phyloP scores from a whole-genome alignment of 2,113 vertebrate genomes.

The Machaerirhynchus nigripectus region DNA sequence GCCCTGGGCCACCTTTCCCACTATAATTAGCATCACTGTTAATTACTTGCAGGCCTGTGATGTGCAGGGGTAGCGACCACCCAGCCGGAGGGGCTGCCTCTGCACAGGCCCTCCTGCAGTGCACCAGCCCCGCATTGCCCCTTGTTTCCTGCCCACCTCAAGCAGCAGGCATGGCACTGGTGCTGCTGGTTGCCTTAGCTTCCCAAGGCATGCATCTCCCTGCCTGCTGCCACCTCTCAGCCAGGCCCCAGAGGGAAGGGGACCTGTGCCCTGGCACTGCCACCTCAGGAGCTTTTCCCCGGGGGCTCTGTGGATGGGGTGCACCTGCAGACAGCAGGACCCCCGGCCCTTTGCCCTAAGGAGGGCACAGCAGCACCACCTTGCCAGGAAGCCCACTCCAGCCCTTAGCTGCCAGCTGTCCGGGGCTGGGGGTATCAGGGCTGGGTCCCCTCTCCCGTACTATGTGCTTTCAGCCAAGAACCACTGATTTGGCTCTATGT shows the following conservation, averaged over 20 bases:
- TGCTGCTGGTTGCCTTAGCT: not conserved
- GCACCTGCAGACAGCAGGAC: not conserved
- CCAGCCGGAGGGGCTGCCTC: rapidly evolving
- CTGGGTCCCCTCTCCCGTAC: rapidly evolving
- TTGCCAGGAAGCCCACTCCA: not conserved
- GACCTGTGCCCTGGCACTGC: not conserved
- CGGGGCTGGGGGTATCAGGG: rapidly evolving
- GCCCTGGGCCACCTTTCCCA: not conserved
- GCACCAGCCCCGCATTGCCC: not conserved
- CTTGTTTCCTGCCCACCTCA: not conserved
- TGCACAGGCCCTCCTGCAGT: not conserved
- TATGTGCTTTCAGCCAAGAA: not conserved
- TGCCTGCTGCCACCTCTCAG: not conserved
- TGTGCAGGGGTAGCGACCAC: not conserved
- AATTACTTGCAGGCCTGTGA: not conserved
- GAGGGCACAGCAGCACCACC: not conserved
- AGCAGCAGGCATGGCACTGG: not conserved
- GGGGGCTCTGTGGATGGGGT: rapidly evolving
- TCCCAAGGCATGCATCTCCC: not conserved
- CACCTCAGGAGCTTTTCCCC: not conserved
- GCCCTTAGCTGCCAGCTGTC: not conserved
- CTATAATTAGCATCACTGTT: not conserved
- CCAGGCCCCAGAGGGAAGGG: not conserved
- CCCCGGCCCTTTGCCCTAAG: too few relatives aligned
- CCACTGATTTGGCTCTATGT: not conserved